Evolutionary conservation across 2,888 invertebrate species (phyloP).

Genomic region (Galerucella pusilla): DNA sequence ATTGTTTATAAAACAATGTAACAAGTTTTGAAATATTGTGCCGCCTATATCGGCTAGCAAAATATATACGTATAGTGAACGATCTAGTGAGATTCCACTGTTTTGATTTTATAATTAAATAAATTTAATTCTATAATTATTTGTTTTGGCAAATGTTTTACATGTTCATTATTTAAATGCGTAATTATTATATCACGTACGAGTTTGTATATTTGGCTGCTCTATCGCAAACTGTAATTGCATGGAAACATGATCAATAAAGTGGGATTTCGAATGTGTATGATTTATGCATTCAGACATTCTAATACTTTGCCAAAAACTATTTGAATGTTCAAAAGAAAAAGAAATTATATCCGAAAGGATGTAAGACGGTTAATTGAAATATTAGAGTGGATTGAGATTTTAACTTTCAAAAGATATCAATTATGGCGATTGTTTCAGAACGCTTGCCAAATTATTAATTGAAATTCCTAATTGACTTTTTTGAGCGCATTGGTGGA

Average conservation of each 20-base stretch:
- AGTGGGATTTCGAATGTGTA: neutral
- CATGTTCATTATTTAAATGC: neutral
- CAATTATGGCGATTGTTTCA: too few relatives aligned
- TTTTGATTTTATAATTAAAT: neutral
- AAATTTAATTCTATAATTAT: constrained; percentile 5
- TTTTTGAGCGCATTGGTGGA: neutral
- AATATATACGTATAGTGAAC: neutral
- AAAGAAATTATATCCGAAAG: neutral
- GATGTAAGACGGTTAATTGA: too few relatives aligned
- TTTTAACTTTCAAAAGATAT: too few relatives aligned
- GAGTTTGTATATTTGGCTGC: constrained; percentile 6
- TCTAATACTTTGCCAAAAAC: neutral
- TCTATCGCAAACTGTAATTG: neutral
- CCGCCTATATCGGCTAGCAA: too few relatives aligned
- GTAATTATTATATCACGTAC: neutral
- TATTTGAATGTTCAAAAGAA: neutral
- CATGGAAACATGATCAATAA: neutral
- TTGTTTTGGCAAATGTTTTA: constrained; percentile 4
- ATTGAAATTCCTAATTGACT: too few relatives aligned
- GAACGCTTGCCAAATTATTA: too few relatives aligned
- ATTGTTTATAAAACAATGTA: too few relatives aligned
- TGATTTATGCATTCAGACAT: neutral
- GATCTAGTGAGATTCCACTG: neutral
- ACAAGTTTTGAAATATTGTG: too few relatives aligned
- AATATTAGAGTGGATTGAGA: too few relatives aligned